Evolutionary conservation across 2,113 vertebrate genomes (phyloP), one percentile per base, ranked within the genome.

Genomic region (Neodontobutis hainanensis): DNA sequence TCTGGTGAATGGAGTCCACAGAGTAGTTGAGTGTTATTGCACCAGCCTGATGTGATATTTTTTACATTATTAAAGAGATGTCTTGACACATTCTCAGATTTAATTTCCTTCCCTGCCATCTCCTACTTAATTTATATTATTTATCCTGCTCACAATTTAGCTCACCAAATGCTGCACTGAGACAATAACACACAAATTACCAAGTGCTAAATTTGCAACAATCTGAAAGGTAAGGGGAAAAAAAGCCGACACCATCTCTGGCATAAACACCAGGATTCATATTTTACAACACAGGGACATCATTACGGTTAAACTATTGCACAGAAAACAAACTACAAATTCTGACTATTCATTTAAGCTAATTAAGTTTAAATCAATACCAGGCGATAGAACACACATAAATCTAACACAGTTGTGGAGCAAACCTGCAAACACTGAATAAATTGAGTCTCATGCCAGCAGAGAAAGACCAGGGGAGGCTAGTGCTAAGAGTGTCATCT

Each of bases 301-400:
- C 10, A 46, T 49, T 64, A 38, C 5, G 4, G 8, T 50, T 46
- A 58, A 67, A 15, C 15, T 40, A 45, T 65, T 53, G 32, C 8
- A 43, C 15, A 43, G 50, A 56, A 49, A 63, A 57, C 55, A 51
- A 9, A 6, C 27, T 16, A 65, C 32, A 68, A 27, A 68, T 63
- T 32, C 48, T 35, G 42, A 58, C 34, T 38, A 44, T 12, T 10
- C 48, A 42, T 55, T 58, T 15, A 27, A 59, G 44, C 12, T 68
- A 50, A 49, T 44, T 58, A 38, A 70, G 59, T 65, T 57, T 38
- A 42, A 57, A 70, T 73, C 61, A 73, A 70, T 60, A 52, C 36
- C 27, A 27, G 58, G 56, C 50, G 42, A 42, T 57, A 40, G 14
- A 50, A 57, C 16, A 16, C 3, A 14, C 12, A 56, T 67, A 62